These are phyloP conservation scores for Pitta sordida DNA, from an alignment of 2,113 vertebrate genomes.

Conservation along the genomic window DNA sequence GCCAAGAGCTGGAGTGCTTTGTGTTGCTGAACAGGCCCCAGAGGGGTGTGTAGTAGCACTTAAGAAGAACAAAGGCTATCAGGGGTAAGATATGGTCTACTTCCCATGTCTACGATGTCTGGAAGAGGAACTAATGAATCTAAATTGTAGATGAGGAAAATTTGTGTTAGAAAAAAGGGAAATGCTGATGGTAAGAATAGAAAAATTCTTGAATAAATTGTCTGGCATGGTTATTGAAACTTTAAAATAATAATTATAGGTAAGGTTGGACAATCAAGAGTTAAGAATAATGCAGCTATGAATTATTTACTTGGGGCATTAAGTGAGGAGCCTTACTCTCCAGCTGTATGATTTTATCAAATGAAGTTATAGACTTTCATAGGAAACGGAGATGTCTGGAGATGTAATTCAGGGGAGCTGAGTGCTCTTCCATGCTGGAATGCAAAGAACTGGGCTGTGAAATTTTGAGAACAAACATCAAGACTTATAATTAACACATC, in stretches of 20 bases:
- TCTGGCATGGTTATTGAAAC: not conserved
- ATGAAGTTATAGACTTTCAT: not conserved
- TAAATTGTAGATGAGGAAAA: not conserved
- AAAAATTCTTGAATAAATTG: not conserved
- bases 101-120: not conserved
- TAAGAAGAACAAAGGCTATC: not conserved
- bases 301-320: not conserved
- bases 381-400: not conserved
- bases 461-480: not conserved
- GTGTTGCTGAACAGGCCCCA: not conserved
- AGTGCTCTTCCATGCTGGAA: not conserved
- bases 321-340: not conserved
- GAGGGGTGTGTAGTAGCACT: not conserved
- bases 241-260: not conserved
- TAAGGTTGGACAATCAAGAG: not conserved
- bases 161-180: not conserved
- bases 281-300: not conserved
- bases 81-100: not conserved
- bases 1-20: not conserved
- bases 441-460: not conserved
- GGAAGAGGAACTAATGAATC: not conserved
- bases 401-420: not conserved
- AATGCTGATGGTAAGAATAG: not conserved
- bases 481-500: not conserved
- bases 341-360: not conserved